These are phyloP conservation scores for Magallana nippona DNA, from an alignment of 2,888 invertebrate species.

Conservation along the genomic window DNA sequence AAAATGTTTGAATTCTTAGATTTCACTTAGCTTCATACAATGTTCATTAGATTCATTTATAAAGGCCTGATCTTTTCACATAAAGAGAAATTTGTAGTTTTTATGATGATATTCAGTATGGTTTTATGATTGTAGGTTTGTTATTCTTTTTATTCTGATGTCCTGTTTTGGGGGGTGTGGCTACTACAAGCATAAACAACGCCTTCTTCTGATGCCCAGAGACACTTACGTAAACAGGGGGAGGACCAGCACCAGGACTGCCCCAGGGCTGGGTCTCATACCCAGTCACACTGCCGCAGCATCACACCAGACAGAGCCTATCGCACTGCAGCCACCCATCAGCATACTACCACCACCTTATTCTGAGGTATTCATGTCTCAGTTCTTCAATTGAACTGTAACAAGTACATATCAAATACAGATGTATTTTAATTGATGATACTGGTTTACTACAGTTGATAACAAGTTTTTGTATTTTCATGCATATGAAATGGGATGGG, in stretches of 20 bases:
- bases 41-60: neutral
- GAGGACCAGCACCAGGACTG: neutral
- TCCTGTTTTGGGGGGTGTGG: constrained; percentile 78
- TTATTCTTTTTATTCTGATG: constrained; percentile 74
- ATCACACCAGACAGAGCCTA: constrained; percentile 32
- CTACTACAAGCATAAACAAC: constrained; percentile 74
- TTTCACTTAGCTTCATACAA: no score
- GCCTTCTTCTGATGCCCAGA: constrained; percentile 45
- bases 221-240: constrained; percentile 23
- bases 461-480: no score
- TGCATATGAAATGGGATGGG: no score
- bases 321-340: constrained; percentile 43
- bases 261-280: neutral
- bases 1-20: no score
- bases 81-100: neutral
- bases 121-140: constrained; percentile 64
- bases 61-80: neutral
- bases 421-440: no score
- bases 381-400: no score
- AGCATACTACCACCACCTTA: constrained; percentile 65
- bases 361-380: constrained; percentile 59
- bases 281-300: neutral
- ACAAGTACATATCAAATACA: no score
- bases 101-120: neutral
- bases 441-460: no score